Percentiles rank a stretch among this genome's conserved stretches.
These are phyloP conservation scores for Pheosia gnoma DNA, from an alignment of 2,888 invertebrate species.

Conservation along the genomic window DNA sequence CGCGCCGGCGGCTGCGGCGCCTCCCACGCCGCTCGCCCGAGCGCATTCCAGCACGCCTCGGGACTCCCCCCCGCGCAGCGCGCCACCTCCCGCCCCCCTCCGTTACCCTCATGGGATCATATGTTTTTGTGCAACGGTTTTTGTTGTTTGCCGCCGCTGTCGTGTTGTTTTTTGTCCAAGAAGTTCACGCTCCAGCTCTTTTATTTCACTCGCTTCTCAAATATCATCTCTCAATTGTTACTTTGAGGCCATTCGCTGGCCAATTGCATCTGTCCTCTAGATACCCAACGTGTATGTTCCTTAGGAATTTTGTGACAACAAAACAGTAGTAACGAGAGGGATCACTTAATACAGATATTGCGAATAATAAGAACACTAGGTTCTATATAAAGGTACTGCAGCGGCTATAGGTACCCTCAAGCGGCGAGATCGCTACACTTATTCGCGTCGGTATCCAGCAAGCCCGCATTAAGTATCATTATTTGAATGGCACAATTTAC, in stretches of 20 bases:
- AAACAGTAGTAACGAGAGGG: not conserved
- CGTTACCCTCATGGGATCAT: conserved; percentile 80
- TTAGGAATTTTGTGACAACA: not conserved
- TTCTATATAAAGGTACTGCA: conserved; percentile 12
- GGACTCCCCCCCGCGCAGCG: conserved; percentile 58
- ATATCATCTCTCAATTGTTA: conserved; percentile 64
- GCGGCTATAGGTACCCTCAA: conserved; percentile 26
- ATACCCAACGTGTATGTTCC: conserved; percentile 9
- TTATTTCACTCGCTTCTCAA: conserved; percentile 73
- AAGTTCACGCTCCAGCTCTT: conserved; percentile 80
- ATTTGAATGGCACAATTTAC: conserved; percentile 79
- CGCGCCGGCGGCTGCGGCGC: conserved; percentile 63
- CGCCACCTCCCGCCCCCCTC: conserved; percentile 47
- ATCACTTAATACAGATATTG: not conserved
- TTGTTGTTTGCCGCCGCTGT: conserved; percentile 82
- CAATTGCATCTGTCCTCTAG: conserved; percentile 31
- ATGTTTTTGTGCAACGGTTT: conserved; percentile 85
- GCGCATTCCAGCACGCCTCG: conserved; percentile 83
- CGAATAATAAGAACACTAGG: not conserved
- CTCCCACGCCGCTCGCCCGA: conserved; percentile 82
- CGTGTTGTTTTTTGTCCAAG: conserved; percentile 73
- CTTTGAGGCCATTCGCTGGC: conserved; percentile 36
- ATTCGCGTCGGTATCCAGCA: conserved; percentile 53
- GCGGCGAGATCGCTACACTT: conserved; percentile 32
- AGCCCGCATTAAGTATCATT: conserved; percentile 78